phyloP scores from a whole-genome alignment of 30 jellyfish, hydroid and myxozoan species.

The Chrysaora quinquecirrha region DNA sequence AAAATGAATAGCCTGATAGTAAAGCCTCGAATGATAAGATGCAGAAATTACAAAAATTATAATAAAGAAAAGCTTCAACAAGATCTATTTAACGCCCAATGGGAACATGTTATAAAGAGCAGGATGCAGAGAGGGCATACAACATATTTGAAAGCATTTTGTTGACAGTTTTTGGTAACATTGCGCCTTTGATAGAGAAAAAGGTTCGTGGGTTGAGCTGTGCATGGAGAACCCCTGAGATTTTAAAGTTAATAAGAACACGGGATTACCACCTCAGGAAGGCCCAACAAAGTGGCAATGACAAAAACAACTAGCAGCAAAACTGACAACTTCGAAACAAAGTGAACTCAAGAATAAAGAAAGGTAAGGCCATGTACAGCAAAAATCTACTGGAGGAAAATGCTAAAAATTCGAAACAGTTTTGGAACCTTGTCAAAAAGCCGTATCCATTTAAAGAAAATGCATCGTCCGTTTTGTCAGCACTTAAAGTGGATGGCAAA shows the following conservation, averaged over 20 bases:
- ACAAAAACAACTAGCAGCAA: conserved; percentile 17
- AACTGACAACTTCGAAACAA: conserved; percentile 13
- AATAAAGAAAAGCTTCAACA: conserved; percentile 23
- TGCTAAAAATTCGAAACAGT: conserved; percentile 16
- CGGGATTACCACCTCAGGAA: conserved; percentile 14
- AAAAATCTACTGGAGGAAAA: conserved; percentile 40
- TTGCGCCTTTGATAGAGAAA: too few species aligned
- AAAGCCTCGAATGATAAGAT: conserved; percentile 58
- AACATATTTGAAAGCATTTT: conserved; percentile 39
- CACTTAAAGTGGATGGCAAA: conserved; percentile 50
- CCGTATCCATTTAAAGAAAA: conserved; percentile 35
- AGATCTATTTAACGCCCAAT: conserved; percentile 1
- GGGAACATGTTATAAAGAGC: not conserved
- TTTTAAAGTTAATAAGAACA: not conserved
- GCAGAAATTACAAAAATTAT: conserved; percentile 61
- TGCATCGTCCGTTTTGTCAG: conserved; percentile 13
- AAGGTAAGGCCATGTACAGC: conserved; percentile 40
- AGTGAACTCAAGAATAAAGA: conserved; percentile 29
- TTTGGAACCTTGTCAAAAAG: conserved; percentile 27
- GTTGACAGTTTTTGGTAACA: too few species aligned
- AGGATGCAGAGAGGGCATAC: conserved; percentile 41
- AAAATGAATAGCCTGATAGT: conserved; percentile 61
- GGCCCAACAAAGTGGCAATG: not conserved
- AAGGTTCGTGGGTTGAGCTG: conserved; percentile 55
- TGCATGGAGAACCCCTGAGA: conserved; percentile 52